Base-by-base conservation (phyloP, 30 jellyfish, hydroid and myxozoan species). In the Cassiopea andromeda region DNA sequence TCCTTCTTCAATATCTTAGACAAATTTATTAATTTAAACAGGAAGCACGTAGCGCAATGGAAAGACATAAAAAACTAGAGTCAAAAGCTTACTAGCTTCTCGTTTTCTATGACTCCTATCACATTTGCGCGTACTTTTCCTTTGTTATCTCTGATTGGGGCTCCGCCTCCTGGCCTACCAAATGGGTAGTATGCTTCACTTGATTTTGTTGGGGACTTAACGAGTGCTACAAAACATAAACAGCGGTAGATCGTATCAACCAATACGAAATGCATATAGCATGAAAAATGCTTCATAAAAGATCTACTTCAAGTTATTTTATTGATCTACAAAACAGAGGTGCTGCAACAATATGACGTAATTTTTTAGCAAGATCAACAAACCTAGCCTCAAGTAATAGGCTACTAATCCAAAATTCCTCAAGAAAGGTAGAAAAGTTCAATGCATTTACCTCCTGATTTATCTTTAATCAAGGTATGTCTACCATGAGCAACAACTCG, bases 91-190 rank as follows among this genome's bases (percentile, higher is more conserved):
- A 92, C 98, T 89, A 61, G n/a, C 67, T 87, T 46, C 50, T 84
- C 98, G 38, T 57, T 69, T 47, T 82, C 93, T 4, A 92, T 88
- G 48, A 58, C 70, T 27, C 94, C 94, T 6, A 94, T 58, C 38
- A 92, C 94, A 58, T 60, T 45, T 1, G 98, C 80, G 4, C 69
- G 84, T 3, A 92, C 67, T 6, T 83, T 82, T n/a, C 98, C 98
- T 44, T 58, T 61, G 9, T 82, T 84, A 69, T 92, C 97, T 81
- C 92, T 74, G 81, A 92, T 92, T 48, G 98, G 98, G 13, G 96
- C 98, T 16, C 98, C 98, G 12, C 91, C 98, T 43, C 98, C 98
- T 27, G 97, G 97, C 64, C 82, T 90, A 16, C 97, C 97, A 57
- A 74, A 90, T 15, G 97, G 97, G 67, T 44, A 78, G 48, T 91